A percentile compares a stretch with the other conserved stretches of the same genome.
Conservation (phyloP, 2,113 vertebrate species). For the Phylloscopus trochilus region DNA sequence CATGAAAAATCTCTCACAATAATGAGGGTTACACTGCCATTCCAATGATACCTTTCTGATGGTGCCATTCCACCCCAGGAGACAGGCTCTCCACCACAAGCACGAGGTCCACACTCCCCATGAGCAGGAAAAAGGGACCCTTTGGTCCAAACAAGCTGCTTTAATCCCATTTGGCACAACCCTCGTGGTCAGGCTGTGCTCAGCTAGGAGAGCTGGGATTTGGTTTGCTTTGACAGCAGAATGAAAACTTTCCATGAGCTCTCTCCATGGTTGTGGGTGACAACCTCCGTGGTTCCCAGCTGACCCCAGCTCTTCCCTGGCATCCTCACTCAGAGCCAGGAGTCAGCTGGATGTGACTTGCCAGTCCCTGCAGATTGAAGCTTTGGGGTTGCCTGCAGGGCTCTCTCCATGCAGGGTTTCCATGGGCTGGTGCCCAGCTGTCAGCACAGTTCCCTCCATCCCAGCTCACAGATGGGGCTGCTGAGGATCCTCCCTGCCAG, state of each 20-base stretch:
- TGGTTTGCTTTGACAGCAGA: background rate
- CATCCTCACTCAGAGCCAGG: background rate
- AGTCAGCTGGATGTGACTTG: background rate
- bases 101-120: background rate
- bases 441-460: background rate
- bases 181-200: background rate
- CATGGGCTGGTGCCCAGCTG: background rate
- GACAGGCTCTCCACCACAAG: background rate
- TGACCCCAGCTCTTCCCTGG: background rate
- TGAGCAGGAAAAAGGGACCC: background rate
- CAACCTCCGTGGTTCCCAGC: accelerated
- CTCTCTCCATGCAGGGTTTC: background rate
- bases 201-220: background rate
- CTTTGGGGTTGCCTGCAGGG: background rate
- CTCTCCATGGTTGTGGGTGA: background rate
- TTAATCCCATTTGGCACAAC: background rate
- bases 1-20: background rate
- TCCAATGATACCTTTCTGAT: background rate
- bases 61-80: background rate
- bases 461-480: background rate
- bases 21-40: background rate
- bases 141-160: background rate
- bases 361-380: background rate
- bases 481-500: background rate
- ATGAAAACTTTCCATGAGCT: background rate